Percentiles rank a stretch among this genome's conserved stretches.
Conservation (phyloP, 2,888 invertebrate genomes). For the Sialis lutaria region DNA sequence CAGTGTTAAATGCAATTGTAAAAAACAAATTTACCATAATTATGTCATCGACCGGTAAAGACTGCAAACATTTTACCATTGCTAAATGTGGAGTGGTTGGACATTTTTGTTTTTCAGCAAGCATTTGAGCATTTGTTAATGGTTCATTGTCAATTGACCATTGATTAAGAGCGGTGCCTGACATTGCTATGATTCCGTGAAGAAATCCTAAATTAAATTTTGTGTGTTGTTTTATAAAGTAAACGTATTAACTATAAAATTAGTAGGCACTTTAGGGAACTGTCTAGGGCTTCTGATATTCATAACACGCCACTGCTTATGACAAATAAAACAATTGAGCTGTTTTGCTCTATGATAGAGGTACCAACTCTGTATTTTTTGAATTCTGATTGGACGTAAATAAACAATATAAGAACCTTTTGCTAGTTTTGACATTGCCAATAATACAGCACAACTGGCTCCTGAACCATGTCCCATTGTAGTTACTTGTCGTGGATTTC, state of each 20-base stretch:
- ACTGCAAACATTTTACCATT: constrained; percentile 47
- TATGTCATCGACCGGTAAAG: constrained; percentile 24
- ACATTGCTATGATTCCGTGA: constrained; percentile 53
- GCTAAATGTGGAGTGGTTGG: constrained; percentile 36
- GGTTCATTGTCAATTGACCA: constrained; percentile 51
- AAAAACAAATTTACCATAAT: constrained; percentile 25
- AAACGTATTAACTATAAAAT: too few relatives aligned
- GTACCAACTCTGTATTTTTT: too few relatives aligned
- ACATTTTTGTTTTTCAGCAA: constrained; percentile 47
- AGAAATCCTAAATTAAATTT: constrained; percentile 19
- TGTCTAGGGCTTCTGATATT: too few relatives aligned
- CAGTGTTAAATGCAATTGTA: background rate
- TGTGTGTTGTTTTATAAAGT: too few relatives aligned
- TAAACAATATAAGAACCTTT: constrained; percentile 23
- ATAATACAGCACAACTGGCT: constrained; percentile 51
- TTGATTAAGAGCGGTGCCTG: constrained; percentile 54
- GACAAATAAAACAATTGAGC: too few relatives aligned
- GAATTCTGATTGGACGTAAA: too few relatives aligned
- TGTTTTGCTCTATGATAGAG: too few relatives aligned
- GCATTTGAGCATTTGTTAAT: constrained; percentile 34
- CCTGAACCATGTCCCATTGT: constrained; percentile 66
- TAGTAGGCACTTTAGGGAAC: too few relatives aligned
- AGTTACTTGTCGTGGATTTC: constrained; percentile 51
- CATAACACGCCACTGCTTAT: too few relatives aligned
- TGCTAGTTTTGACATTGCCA: constrained; percentile 46